Evolutionary conservation across 2,113 vertebrate species (phyloP).

Genomic region (Gobius niger): DNA sequence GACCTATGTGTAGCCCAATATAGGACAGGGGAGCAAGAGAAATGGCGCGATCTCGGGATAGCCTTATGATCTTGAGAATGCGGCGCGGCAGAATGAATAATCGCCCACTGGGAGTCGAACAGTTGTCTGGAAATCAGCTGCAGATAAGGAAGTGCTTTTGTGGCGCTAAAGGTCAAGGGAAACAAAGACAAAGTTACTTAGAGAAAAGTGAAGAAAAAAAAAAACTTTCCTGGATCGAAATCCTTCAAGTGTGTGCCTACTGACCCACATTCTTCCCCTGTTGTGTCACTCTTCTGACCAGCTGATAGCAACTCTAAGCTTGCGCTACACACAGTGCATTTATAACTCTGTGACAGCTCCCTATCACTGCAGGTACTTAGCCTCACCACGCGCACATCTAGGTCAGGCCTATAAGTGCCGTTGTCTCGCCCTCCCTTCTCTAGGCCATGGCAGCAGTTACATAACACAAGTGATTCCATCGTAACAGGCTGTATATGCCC

Average conservation of each 20-base stretch:
- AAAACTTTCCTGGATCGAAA: constrained; percentile 42
- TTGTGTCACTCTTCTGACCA: constrained; percentile 61
- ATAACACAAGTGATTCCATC: constrained; percentile 65
- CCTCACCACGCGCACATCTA: constrained; percentile 52
- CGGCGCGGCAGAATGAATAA: constrained; percentile 10
- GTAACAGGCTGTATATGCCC: constrained; percentile 47
- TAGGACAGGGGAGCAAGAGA: constrained; percentile 25
- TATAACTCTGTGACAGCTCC: neutral
- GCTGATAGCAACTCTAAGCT: constrained; percentile 30
- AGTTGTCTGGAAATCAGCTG: neutral
- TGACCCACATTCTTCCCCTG: constrained; percentile 67
- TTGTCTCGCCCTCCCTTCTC: constrained; percentile 40
- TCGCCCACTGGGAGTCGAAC: neutral
- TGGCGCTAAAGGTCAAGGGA: constrained; percentile 45
- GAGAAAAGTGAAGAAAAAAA: neutral
- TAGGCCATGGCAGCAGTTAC: constrained; percentile 51
- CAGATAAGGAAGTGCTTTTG: neutral
- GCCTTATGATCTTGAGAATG: constrained; percentile 29
- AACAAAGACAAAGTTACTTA: constrained; percentile 41
- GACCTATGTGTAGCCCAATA: constrained; percentile 43
- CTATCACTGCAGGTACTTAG: constrained; percentile 51
- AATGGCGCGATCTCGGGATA: constrained; percentile 25
- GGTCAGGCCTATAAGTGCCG: constrained; percentile 59
- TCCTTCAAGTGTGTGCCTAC: constrained; percentile 50
- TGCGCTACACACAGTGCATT: neutral